Conservation (phyloP, 1,140 invertebrate species). For the Drosophila elegans region DNA sequence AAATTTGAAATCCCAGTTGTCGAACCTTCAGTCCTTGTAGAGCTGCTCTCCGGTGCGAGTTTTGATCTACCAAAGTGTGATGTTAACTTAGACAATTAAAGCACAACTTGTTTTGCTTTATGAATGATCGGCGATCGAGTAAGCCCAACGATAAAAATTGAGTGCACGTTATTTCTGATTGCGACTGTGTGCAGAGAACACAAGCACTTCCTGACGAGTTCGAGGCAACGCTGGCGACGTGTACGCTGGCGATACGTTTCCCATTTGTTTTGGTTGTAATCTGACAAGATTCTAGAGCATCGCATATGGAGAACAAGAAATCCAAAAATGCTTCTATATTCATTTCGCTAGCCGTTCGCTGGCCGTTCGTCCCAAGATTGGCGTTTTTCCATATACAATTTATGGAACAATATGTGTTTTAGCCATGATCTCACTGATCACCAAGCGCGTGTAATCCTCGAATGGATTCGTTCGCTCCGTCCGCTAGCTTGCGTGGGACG, state of each 20-base stretch:
- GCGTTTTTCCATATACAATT: conserved; percentile 1
- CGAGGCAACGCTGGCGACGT: background rate
- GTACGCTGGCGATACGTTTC: background rate
- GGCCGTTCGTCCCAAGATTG: background rate
- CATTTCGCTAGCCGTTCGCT: background rate
- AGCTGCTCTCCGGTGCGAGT: background rate
- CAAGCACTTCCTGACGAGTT: background rate
- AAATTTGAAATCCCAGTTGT: background rate
- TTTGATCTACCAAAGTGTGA: background rate
- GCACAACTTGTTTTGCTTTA: background rate
- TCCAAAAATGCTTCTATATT: background rate
- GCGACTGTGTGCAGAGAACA: background rate
- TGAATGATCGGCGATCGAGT: too few relatives aligned
- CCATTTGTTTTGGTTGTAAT: background rate
- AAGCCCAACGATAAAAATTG: too few relatives aligned
- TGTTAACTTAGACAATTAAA: background rate
- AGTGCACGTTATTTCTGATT: too few relatives aligned
- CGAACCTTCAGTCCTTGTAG: background rate
- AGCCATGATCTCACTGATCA: conserved; percentile 5
- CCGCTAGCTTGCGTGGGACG: background rate
- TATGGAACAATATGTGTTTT: background rate
- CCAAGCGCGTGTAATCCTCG: background rate
- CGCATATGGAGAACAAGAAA: background rate
- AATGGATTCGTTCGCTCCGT: conserved; percentile 12
- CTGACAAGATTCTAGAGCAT: background rate